These are phyloP conservation scores for Diarsia mendica DNA, from an alignment of 2,888 invertebrate species.

Conservation along the genomic window DNA sequence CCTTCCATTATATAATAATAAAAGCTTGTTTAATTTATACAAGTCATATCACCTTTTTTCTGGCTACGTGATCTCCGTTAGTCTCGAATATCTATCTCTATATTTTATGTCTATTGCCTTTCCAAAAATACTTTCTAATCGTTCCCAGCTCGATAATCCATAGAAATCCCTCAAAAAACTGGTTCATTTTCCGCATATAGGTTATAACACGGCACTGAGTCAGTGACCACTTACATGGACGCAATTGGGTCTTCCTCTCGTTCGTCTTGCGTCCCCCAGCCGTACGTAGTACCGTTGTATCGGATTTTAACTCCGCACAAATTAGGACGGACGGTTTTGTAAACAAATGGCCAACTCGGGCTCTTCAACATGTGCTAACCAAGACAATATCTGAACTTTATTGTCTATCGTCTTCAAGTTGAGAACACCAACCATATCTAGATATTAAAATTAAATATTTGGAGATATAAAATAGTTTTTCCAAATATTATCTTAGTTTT, in stretches of 20 bases:
- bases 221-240: constrained; percentile 83
- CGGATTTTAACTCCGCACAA: constrained; percentile 66
- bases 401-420: neutral
- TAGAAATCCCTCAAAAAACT: constrained; percentile 4
- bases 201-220: constrained; percentile 78
- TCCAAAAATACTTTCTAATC: no score
- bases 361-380: neutral
- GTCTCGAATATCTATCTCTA: neutral
- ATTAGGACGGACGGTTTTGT: constrained; percentile 59
- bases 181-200: constrained; percentile 62
- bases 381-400: neutral
- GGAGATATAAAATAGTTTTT: neutral
- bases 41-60: neutral
- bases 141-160: neutral
- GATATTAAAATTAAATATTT: neutral
- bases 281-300: constrained; percentile 68
- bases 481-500: neutral
- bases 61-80: neutral
- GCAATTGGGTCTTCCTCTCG: constrained; percentile 87
- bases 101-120: no score
- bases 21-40: no score
- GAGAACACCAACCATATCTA: neutral
- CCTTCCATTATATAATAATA: no score
- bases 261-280: constrained; percentile 79
- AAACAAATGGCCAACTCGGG: constrained; percentile 34